These are phyloP conservation scores for Catharus bicknelli DNA, from an alignment of 2,113 vertebrate species.

Conservation along the genomic window DNA sequence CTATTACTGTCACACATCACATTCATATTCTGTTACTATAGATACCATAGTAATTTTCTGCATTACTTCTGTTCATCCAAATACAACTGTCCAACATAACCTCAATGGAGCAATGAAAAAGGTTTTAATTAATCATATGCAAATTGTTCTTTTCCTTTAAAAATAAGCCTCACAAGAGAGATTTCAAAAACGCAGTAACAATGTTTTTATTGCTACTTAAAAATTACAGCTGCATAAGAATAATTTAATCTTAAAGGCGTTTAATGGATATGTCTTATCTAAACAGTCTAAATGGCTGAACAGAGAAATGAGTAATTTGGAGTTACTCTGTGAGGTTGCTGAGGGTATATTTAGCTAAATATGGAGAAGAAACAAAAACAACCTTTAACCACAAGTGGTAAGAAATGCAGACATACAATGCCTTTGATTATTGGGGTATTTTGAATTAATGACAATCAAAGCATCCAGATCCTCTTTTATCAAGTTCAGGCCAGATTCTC, in stretches of 20 bases:
- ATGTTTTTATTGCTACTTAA: slow-evolving; percentile 65
- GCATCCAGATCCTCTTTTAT: not conserved
- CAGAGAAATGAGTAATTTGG: slow-evolving; percentile 38
- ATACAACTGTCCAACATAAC: slow-evolving; percentile 63
- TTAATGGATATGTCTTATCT: slow-evolving; percentile 57
- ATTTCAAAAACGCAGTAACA: slow-evolving; percentile 38
- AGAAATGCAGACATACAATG: not conserved
- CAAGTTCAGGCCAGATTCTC: not conserved
- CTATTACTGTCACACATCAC: slow-evolving; percentile 49
- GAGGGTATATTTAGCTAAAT: slow-evolving; percentile 5
- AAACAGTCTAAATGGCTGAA: slow-evolving; percentile 48
- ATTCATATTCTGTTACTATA: slow-evolving; percentile 67
- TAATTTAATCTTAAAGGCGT: slow-evolving; percentile 54
- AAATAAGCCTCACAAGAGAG: slow-evolving; percentile 59
- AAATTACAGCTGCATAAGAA: slow-evolving; percentile 61
- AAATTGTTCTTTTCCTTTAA: slow-evolving; percentile 66
- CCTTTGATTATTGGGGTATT: not conserved
- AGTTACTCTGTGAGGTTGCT: slow-evolving; percentile 16
- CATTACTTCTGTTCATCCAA: slow-evolving; percentile 60
- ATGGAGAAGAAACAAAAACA: not conserved
- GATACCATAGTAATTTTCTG: slow-evolving; percentile 62
- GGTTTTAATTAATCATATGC: slow-evolving; percentile 70
- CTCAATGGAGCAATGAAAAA: slow-evolving; percentile 65
- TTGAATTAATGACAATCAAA: not conserved
- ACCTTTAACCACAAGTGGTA: not conserved